Conservation (phyloP, 2,113 vertebrate species). For the Casuarius casuarius region DNA sequence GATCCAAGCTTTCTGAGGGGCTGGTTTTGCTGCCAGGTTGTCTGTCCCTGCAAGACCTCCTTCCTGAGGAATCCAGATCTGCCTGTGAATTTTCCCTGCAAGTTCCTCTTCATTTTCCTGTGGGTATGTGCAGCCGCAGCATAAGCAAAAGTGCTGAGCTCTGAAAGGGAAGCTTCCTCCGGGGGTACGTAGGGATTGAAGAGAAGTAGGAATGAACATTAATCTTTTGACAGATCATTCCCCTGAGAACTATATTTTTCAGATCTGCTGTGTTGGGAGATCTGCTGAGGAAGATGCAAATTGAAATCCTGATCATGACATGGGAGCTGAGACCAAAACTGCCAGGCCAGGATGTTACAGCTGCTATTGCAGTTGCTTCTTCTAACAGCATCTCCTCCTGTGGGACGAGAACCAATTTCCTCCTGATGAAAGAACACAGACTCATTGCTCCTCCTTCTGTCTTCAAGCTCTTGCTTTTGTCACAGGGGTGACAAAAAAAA, state of each 20-base stretch:
- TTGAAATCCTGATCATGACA: not conserved
- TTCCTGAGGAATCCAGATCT: not conserved
- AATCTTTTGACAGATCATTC: not conserved
- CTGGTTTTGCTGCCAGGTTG: not conserved
- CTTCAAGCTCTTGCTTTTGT: not conserved
- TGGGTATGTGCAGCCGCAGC: not conserved
- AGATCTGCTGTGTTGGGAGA: not conserved
- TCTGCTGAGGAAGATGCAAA: not conserved
- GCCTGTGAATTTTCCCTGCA: not conserved
- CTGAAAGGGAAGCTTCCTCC: not conserved
- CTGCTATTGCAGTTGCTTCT: not conserved
- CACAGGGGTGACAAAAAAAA: not conserved
- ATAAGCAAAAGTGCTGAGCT: not conserved
- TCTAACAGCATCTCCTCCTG: not conserved
- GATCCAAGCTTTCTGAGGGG: not conserved
- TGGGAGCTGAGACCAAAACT: not conserved
- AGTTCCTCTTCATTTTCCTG: not conserved
- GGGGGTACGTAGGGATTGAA: accelerated
- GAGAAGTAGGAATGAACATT: not conserved
- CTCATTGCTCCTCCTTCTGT: not conserved
- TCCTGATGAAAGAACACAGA: not conserved
- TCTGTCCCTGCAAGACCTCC: not conserved
- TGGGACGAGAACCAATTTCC: not conserved
- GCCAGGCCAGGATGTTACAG: accelerated
- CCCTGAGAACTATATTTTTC: accelerated